Evolutionary conservation across 2,797 vertebrate species (phyloP), one percentile per base, ranked within the genome.

Genomic region (Erethizon dorsatum): DNA sequence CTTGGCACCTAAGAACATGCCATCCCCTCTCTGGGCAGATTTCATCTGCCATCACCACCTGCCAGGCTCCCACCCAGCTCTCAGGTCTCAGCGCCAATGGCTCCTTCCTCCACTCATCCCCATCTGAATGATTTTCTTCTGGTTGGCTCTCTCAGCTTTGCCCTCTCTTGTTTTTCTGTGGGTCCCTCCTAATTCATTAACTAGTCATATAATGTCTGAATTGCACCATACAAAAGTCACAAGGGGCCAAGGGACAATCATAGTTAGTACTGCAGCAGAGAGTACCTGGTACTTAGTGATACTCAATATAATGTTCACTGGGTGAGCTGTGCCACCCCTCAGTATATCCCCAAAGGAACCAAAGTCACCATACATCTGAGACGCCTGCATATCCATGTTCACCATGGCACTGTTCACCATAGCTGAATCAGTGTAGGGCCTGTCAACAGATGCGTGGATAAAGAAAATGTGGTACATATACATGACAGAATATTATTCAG

Each of bases 51-150:
- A 61, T 79, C 18, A 13, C 63, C 18, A 56, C 22, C 47, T 57
- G 3, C 13, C 0, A 69, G 89, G 63, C 59, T 31, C 47, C n/a
- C 54, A 6, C 6, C 63, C 31, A 50, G 22, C 12, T 63, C 63
- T 83, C 15, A 6, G 77, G 33, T 45, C 67, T 88, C 28, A 31
- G 8, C 77, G 5, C 71, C 26, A 0, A 6, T 9, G 37, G 14
- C 0, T 0, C 31, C 56, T 69, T 69, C 37, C 6, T 20, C 56
- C 47, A 47, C 41, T 52, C 6, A 3, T 10, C 3, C 0, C 33
- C 54, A 59, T 45, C 52, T 50, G 26, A 82, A 78, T 6, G 20
- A n/a, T 6, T 61, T 63, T 85, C 73, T 67, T 90, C 83, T 22
- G 1, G 0, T 41, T 56, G 78, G 13, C 54, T 83, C 50, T 65